Evolutionary conservation across 1,140 invertebrate genomes (phyloP).

Genomic region (Drosophila subobscura): DNA sequence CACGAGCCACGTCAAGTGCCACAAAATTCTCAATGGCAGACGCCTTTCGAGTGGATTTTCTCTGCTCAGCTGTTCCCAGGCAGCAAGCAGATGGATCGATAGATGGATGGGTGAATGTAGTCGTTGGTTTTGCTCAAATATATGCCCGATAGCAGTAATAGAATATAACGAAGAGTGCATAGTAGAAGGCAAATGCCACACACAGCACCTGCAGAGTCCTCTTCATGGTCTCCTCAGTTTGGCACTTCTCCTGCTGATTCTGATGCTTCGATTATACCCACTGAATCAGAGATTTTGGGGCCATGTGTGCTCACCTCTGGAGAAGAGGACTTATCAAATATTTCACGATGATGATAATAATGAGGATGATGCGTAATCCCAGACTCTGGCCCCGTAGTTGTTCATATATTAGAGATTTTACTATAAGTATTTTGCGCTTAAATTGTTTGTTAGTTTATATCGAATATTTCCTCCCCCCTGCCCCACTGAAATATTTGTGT

Average conservation of each 20-base stretch:
- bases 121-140: conserved; percentile 29
- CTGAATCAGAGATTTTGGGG: conserved; percentile 17
- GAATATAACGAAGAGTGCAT: conserved; percentile 70
- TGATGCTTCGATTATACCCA: conserved; percentile 39
- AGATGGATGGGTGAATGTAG: neutral
- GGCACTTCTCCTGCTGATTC: conserved; percentile 15
- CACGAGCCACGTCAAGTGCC: conserved; percentile 62
- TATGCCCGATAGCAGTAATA: conserved; percentile 74
- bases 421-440: conserved; percentile 18
- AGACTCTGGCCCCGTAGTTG: neutral
- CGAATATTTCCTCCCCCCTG: conserved; percentile 1
- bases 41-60: conserved; percentile 54
- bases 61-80: conserved; percentile 41
- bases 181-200: conserved; percentile 64
- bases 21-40: conserved; percentile 68
- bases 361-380: conserved; percentile 22
- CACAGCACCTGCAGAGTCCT: conserved; percentile 57
- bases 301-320: conserved; percentile 57
- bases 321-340: neutral
- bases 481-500: neutral
- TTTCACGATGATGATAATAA: conserved; percentile 1
- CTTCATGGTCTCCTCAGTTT: conserved; percentile 55
- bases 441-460: conserved; percentile 31
- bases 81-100: conserved; percentile 15
- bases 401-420: conserved; percentile 14